Evolutionary conservation across 2,797 vertebrate species (phyloP).

Genomic region (Microcaecilia unicolor): DNA sequence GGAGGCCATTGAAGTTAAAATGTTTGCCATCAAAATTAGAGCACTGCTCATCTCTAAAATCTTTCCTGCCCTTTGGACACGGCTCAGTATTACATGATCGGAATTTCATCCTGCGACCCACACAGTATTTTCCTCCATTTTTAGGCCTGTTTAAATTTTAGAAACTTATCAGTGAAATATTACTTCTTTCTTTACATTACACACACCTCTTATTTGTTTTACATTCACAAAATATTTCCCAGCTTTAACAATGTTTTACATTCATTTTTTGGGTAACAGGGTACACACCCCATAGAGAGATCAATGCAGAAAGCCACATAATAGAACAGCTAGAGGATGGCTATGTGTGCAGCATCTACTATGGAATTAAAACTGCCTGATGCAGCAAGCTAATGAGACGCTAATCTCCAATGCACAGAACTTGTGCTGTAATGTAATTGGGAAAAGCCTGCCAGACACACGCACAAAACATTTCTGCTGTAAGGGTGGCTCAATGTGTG

Average conservation of each 20-base stretch:
- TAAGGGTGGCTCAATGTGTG: too few species aligned
- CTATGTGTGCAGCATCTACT: too few species aligned
- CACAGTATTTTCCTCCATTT: conserved; percentile 87
- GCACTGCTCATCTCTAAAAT: conserved; percentile 91
- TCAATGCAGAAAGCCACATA: too few species aligned
- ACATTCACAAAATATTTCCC: neutral
- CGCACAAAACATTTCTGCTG: too few species aligned
- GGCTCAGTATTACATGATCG: conserved; percentile 90
- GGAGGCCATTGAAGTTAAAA: conserved; percentile 91
- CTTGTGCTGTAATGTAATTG: too few species aligned
- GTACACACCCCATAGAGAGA: too few species aligned
- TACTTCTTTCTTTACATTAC: conserved; percentile 2
- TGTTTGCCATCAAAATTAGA: conserved; percentile 89
- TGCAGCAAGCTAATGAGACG: too few species aligned
- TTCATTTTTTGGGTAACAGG: too few species aligned
- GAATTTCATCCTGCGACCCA: conserved; percentile 95
- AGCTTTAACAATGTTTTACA: neutral
- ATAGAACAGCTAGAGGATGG: too few species aligned
- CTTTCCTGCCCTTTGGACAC: conserved; percentile 77
- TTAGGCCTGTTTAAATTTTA: conserved; percentile 66
- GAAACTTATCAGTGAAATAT: conserved; percentile 17
- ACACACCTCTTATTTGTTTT: neutral
- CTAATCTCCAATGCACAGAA: too few species aligned
- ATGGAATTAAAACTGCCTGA: too few species aligned
- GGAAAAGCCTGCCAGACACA: too few species aligned